A percentile compares a stretch with the other conserved stretches of the same genome.
phyloP scores from a whole-genome alignment of 2,888 invertebrate species.

The Sceliomorpha sp. region DNA sequence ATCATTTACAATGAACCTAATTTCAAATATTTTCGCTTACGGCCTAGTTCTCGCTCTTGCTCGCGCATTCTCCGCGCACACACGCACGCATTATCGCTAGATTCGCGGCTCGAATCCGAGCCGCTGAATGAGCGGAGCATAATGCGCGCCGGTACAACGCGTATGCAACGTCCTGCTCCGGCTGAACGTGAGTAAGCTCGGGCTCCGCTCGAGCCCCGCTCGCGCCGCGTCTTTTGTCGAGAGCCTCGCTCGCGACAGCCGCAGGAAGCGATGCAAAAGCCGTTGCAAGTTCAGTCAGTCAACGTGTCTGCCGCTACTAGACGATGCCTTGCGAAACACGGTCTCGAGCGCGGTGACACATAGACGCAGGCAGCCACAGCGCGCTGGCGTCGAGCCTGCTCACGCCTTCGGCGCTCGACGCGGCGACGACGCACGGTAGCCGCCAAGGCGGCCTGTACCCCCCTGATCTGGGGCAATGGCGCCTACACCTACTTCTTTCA shows the following conservation, averaged over 20 bases:
- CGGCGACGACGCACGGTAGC: constrained; percentile 47
- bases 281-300: constrained; percentile 35
- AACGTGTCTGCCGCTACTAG: constrained; percentile 43
- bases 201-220: background rate
- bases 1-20: constrained; percentile 35
- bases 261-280: constrained; percentile 16
- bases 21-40: constrained; percentile 19
- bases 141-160: too few relatives aligned
- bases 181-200: constrained; percentile 1
- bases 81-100: constrained; percentile 8
- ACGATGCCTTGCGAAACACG: constrained; percentile 42
- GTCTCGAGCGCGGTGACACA: constrained; percentile 41
- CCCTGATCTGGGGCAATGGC: constrained; percentile 44
- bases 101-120: too few relatives aligned
- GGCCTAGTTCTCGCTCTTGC: too few relatives aligned
- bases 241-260: constrained; percentile 12
- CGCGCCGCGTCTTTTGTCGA: background rate
- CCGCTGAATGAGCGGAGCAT: too few relatives aligned
- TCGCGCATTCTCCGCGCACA: too few relatives aligned
- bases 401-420: constrained; percentile 32
- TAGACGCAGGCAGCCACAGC: constrained; percentile 13
- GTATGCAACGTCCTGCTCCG: too few relatives aligned
- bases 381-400: constrained; percentile 34
- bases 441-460: constrained; percentile 6
- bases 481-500: constrained; percentile 49